These are phyloP conservation scores for Hirundichthys speculiger DNA, from an alignment of 2,113 vertebrate species.

Conservation along the genomic window DNA sequence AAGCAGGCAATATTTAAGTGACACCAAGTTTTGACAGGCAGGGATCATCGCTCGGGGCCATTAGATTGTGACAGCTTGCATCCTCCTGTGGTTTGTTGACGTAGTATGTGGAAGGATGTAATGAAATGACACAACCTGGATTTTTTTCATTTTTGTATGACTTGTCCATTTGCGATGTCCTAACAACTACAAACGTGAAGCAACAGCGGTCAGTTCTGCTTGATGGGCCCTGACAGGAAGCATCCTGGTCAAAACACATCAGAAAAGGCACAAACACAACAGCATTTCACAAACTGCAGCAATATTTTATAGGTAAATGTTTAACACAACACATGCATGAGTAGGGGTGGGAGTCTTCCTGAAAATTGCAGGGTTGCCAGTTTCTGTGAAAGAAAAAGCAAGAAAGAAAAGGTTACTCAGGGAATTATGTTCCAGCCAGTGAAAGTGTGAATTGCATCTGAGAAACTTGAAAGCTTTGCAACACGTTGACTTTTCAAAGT, in stretches of 20 bases:
- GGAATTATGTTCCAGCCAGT: too few species aligned
- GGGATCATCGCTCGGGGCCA: slow-evolving; percentile 12
- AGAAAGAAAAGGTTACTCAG: background rate
- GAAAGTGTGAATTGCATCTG: too few species aligned
- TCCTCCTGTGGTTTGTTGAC: background rate
- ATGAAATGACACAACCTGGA: background rate
- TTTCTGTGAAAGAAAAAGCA: background rate
- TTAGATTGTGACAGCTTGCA: slow-evolving; percentile 9
- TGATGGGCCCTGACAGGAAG: background rate
- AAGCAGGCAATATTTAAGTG: slow-evolving; percentile 5
- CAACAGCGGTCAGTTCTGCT: slow-evolving; percentile 20
- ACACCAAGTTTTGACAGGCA: background rate
- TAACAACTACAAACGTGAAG: too few species aligned
- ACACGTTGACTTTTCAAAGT: too few species aligned
- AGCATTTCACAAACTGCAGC: too few species aligned
- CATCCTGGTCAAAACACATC: too few species aligned
- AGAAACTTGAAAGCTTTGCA: too few species aligned
- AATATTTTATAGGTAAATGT: too few species aligned
- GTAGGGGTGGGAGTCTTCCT: background rate
- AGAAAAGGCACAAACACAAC: too few species aligned
- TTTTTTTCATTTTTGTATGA: background rate
- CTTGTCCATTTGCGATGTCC: slow-evolving; percentile 7
- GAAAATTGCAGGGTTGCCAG: background rate
- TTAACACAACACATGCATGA: too few species aligned
- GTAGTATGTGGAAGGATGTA: background rate